These are phyloP conservation scores for Pampus argenteus DNA, from an alignment of 2,797 vertebrate genomes.

Conservation along the genomic window DNA sequence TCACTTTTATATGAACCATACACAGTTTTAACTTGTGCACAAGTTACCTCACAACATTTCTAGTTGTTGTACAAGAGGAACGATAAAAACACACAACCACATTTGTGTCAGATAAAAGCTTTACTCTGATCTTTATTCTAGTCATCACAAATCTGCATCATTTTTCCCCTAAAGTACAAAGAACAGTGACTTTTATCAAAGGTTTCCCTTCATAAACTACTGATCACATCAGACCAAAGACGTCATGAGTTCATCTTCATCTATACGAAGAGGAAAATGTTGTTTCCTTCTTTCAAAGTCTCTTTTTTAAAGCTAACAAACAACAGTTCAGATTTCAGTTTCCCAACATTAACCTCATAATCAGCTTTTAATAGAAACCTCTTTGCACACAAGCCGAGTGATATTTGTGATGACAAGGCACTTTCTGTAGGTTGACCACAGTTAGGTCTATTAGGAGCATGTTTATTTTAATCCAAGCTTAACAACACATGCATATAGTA, in stretches of 20 bases:
- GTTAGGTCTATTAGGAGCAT: conserved; percentile 69
- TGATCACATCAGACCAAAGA: neutral
- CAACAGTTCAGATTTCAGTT: conserved; percentile 19
- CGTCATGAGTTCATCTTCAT: neutral
- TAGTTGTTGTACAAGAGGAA: neutral
- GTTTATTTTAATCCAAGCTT: conserved; percentile 78
- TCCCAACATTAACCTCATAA: no score
- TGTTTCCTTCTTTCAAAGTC: neutral
- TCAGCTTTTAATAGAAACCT: conserved; percentile 54
- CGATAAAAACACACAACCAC: neutral
- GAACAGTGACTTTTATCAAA: no score
- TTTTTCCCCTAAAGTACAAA: neutral
- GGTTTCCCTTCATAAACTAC: no score
- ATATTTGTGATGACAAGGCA: conserved; percentile 70
- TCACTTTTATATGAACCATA: neutral
- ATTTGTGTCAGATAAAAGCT: neutral
- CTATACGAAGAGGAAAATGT: conserved; percentile 4
- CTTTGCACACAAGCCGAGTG: conserved; percentile 41
- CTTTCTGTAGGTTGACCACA: conserved; percentile 72
- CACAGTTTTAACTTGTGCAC: neutral
- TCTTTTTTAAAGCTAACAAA: conserved; percentile 1
- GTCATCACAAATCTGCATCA: neutral
- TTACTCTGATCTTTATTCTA: neutral
- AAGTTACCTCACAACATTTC: neutral
- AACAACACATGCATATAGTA: conserved; percentile 78